Evolutionary conservation across 2,113 vertebrate species (phyloP).

Genomic region (Toxostoma redivivum): DNA sequence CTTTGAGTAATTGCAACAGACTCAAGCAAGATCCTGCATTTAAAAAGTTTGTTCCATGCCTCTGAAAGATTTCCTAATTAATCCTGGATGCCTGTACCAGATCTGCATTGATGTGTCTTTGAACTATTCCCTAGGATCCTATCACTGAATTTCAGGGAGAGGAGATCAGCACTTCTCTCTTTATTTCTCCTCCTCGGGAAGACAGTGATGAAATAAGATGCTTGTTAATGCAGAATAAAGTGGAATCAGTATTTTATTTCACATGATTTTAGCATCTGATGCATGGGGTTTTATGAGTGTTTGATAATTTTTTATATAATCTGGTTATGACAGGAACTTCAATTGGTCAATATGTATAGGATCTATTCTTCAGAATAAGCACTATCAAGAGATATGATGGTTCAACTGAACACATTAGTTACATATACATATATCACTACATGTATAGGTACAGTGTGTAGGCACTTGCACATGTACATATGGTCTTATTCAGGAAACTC

Average conservation of each 20-base stretch:
- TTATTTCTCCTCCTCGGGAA: neutral
- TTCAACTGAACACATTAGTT: rapidly evolving
- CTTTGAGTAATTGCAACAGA: neutral
- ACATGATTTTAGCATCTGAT: neutral
- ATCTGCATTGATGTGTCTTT: neutral
- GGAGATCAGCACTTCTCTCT: neutral
- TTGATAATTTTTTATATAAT: neutral
- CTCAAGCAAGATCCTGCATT: neutral
- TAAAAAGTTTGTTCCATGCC: neutral
- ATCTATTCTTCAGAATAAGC: neutral
- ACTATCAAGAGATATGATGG: neutral
- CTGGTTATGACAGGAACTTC: neutral
- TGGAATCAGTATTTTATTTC: neutral
- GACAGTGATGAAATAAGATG: neutral
- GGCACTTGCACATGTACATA: rapidly evolving
- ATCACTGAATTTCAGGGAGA: neutral
- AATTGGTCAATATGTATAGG: neutral
- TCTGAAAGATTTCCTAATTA: neutral
- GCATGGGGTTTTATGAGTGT: neutral
- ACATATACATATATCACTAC: rapidly evolving
- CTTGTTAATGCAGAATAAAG: neutral
- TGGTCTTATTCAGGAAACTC: neutral
- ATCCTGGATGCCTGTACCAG: neutral
- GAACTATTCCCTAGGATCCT: neutral
- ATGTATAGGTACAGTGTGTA: neutral